Percentiles rank a stretch among this genome's conserved stretches.
phyloP scores from a whole-genome alignment of 2,113 vertebrate genomes.

The Hemibagrus wyckioides region DNA sequence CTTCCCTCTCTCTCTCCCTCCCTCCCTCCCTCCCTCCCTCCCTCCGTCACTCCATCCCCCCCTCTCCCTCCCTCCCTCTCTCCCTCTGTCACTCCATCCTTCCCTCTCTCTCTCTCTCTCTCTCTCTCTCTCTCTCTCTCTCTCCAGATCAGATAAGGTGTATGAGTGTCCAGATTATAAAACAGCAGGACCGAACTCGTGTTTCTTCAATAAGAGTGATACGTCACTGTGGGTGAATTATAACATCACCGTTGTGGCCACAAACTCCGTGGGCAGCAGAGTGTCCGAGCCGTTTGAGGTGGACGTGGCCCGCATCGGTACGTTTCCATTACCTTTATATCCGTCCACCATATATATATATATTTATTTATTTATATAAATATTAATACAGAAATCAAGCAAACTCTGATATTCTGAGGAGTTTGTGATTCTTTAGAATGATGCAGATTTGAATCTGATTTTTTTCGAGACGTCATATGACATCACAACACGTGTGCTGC shows the following conservation, averaged over 20 bases:
- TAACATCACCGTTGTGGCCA: conserved; percentile 84
- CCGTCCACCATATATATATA: neutral
- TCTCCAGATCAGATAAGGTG: conserved; percentile 64
- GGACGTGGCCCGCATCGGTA: conserved; percentile 87
- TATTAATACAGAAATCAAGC: no score
- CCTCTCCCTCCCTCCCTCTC: neutral
- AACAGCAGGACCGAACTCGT: conserved; percentile 85
- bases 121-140: conserved; percentile 15
- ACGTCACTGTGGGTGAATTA: conserved; percentile 86
- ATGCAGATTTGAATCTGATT: no score
- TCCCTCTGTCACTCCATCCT: neutral
- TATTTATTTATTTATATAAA: neutral
- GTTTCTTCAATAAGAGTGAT: conserved; percentile 88
- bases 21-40: no score
- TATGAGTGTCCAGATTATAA: conserved; percentile 88
- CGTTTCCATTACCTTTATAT: neutral
- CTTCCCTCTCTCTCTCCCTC: no score
- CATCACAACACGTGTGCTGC: no score
- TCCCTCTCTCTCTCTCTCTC: neutral
- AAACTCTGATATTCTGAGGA: no score
- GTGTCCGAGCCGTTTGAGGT: conserved; percentile 79
- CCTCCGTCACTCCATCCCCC: no score
- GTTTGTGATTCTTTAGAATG: no score
- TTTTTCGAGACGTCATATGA: no score
- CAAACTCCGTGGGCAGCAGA: conserved; percentile 80